Percentiles rank a stretch among this genome's conserved stretches.
phyloP scores from a whole-genome alignment of 2,888 invertebrate species.

The Mesorhabditis belari region DNA sequence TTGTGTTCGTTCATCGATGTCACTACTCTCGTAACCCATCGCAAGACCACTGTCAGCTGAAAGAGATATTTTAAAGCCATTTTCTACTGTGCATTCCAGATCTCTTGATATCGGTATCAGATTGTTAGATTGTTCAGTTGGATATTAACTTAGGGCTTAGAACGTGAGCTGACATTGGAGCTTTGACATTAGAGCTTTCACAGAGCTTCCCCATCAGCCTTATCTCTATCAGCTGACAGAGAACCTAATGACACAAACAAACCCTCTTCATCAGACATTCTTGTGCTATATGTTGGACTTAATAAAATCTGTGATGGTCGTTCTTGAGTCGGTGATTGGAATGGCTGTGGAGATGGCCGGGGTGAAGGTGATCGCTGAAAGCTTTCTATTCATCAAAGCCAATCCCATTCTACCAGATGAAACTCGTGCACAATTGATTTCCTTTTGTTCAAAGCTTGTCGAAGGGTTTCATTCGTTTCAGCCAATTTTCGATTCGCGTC shows the following conservation, averaged over 20 bases:
- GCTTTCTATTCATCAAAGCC: not conserved
- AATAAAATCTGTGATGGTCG: not conserved
- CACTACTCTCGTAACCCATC: slow-evolving; percentile 2
- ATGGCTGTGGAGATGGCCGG: too few species aligned
- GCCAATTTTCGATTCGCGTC: slow-evolving; percentile 62
- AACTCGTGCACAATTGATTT: slow-evolving; percentile 33
- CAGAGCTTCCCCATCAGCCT: too few species aligned
- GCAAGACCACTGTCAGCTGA: slow-evolving; percentile 8
- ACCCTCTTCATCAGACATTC: not conserved
- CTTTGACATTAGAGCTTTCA: too few species aligned
- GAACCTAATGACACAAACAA: too few species aligned
- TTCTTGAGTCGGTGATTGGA: too few species aligned
- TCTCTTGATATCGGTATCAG: too few species aligned
- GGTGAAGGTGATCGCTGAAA: slow-evolving; percentile 24
- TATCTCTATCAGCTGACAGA: too few species aligned
- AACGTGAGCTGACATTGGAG: too few species aligned
- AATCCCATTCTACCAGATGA: slow-evolving; percentile 30
- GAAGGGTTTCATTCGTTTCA: slow-evolving; percentile 62
- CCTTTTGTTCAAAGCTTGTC: slow-evolving; percentile 55
- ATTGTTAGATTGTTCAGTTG: too few species aligned
- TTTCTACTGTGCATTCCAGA: too few species aligned
- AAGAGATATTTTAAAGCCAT: not conserved
- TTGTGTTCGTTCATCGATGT: too few species aligned
- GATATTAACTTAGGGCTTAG: too few species aligned
- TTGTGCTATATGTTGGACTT: not conserved